phyloP scores from a whole-genome alignment of 1,140 invertebrate genomes.

The Piezodorus guildinii region DNA sequence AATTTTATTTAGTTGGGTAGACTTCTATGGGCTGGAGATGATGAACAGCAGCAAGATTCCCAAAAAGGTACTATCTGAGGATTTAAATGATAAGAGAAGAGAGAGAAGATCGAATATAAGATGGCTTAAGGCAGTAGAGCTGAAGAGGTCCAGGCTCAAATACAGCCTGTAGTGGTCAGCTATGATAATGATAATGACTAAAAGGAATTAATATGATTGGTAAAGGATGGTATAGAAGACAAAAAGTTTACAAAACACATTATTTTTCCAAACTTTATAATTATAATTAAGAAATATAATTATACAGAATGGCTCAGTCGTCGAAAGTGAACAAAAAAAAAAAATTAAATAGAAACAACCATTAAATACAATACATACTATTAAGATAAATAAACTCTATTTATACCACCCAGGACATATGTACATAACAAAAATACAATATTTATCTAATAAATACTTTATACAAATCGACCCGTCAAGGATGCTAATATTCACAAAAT shows the following conservation, averaged over 20 bases:
- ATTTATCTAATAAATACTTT: conserved; percentile 15
- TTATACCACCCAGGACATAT: conserved; percentile 14
- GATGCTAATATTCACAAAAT: conserved; percentile 6
- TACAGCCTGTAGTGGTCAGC: too few species aligned
- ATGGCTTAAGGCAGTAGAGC: too few species aligned
- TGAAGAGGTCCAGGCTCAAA: too few species aligned
- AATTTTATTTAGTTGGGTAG: too few species aligned
- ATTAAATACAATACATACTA: conserved; percentile 18
- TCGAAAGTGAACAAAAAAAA: conserved; percentile 19
- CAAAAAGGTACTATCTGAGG: too few species aligned
- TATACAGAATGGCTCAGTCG: conserved; percentile 25
- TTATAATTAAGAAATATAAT: conserved; percentile 25
- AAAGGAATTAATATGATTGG: too few species aligned
- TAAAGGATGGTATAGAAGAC: too few species aligned
- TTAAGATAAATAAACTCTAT: conserved; percentile 15
- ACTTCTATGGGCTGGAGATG: too few species aligned
- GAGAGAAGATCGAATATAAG: too few species aligned
- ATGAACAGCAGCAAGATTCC: too few species aligned
- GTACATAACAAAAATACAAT: conserved; percentile 6
- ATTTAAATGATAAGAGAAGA: too few species aligned
- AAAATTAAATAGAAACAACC: conserved; percentile 19
- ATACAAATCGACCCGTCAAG: conserved; percentile 8
- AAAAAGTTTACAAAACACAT: background rate
- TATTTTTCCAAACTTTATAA: conserved; percentile 25
- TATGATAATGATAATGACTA: too few species aligned